These are phyloP conservation scores for Lipophrys pholis DNA, from an alignment of 2,113 vertebrate genomes.

Conservation along the genomic window DNA sequence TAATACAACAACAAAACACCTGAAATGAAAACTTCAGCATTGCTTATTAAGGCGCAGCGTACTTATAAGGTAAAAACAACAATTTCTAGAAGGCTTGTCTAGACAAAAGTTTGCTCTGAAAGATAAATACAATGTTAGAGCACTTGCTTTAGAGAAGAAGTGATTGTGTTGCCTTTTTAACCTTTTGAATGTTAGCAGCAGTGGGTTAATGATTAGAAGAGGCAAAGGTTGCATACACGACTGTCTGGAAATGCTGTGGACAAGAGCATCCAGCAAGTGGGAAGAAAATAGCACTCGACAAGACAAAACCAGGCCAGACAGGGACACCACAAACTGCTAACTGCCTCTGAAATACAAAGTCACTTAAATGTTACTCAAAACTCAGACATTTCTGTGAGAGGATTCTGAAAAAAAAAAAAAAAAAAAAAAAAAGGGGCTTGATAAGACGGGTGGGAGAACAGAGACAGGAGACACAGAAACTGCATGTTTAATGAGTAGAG, in stretches of 20 bases:
- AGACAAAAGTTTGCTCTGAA: conserved; percentile 40
- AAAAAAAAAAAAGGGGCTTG: neutral
- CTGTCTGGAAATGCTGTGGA: conserved; percentile 15
- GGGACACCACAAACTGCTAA: conserved; percentile 34
- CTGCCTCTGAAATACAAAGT: conserved; percentile 67
- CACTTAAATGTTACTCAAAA: conserved; percentile 46
- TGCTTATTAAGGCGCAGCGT: neutral
- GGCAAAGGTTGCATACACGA: conserved; percentile 32
- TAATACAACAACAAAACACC: conserved; percentile 37
- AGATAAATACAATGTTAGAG: conserved; percentile 39
- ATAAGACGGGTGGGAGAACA: conserved; percentile 36
- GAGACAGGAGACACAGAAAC: conserved; percentile 55
- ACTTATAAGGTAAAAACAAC: conserved; percentile 4
- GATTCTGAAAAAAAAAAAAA: conserved; percentile 60
- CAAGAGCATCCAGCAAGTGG: conserved; percentile 29
- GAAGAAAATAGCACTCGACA: conserved; percentile 45
- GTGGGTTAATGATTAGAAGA: conserved; percentile 40
- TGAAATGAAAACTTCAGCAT: conserved; percentile 55
- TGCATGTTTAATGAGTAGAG: conserved; percentile 47
- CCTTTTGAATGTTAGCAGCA: conserved; percentile 28
- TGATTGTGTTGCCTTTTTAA: conserved; percentile 20
- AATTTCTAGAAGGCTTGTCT: conserved; percentile 9
- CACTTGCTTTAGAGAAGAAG: conserved; percentile 10
- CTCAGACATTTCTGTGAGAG: conserved; percentile 39
- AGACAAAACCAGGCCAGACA: conserved; percentile 44